Base-by-base conservation (phyloP, 2,888 invertebrate genomes). In the Cistogaster globosa region DNA sequence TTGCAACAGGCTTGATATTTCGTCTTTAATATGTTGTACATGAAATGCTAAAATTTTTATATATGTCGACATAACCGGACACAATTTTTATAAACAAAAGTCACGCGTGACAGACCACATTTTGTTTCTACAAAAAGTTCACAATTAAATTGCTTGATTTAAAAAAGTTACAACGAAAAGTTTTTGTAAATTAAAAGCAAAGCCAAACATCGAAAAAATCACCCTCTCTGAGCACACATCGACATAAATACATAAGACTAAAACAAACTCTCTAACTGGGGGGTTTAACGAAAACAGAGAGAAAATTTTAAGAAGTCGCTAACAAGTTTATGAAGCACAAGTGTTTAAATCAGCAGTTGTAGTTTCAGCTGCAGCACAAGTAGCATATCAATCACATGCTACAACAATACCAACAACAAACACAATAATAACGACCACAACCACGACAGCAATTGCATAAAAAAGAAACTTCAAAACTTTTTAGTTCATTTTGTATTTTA, bases 381-480 rank as follows among this genome's bases (percentile, higher is more conserved):
- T 82, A 85, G 77, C 87, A 82, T 87, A 86, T 80, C 79, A 86
- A 86, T 86, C 86, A 82, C 82, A 84, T 67, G 86, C 84, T 80
- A 78, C 80, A 82, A 67, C 63, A 85, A 74, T 74, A 82, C n/a
- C n/a, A n/a, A 51, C 53, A 72, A 22, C 6, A 62, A 32, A 82
- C 82, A 84, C 58, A 86, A 67, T 55, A 85, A 69, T 74, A 82
- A 51, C 53, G 62, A 22, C 6, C 48, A 62, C 18, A 26, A n/a
- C 32, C 51, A 71, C 57, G 45, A 48, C 20, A 62, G 60, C 57
- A 58, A 53, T 51, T 58, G 48, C 51, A 58, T 32, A 69, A 75
- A 77, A 60, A 60, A 62, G 16, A 9, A 68, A 68, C 26, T 62
- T 68, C 48, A 68, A 32, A 76, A 62, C 75, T 68, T 62, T 45